Conservation (phyloP, 2,113 vertebrate species). For the Dolichotis patagonum region DNA sequence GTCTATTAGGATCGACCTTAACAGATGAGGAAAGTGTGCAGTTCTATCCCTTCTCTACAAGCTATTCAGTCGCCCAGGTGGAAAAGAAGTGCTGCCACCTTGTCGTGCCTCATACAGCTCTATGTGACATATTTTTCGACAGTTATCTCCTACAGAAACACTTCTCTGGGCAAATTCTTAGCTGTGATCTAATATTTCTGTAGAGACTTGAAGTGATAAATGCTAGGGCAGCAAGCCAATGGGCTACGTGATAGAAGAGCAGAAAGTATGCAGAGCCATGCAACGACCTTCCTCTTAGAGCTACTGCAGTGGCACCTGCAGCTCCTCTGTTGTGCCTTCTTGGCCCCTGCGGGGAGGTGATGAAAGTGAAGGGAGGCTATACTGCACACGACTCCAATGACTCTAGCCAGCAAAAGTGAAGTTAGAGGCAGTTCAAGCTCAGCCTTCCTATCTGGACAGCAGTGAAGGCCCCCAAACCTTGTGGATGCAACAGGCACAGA, state of each 20-base stretch:
- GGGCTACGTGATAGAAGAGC: conserved; percentile 55
- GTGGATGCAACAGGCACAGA: neutral
- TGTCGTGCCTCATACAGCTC: neutral
- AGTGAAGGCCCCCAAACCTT: neutral
- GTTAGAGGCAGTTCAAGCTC: neutral
- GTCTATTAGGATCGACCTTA: conserved; percentile 2
- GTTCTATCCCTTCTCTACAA: neutral
- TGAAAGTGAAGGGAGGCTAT: neutral
- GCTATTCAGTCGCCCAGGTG: neutral
- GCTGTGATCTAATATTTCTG: conserved; percentile 73
- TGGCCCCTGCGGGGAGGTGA: neutral
- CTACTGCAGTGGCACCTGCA: neutral
- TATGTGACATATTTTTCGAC: neutral
- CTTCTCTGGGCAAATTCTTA: conserved; percentile 27
- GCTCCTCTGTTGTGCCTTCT: neutral
- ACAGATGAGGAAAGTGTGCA: neutral
- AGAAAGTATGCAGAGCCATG: neutral
- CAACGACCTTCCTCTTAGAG: neutral
- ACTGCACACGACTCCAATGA: neutral
- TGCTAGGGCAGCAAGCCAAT: conserved; percentile 59
- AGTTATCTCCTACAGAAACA: conserved; percentile 56
- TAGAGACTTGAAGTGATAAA: conserved; percentile 70
- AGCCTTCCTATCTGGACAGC: neutral
- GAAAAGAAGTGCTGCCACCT: neutral
- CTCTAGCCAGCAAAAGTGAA: neutral